Evolutionary conservation across 2,888 invertebrate species (phyloP), one percentile per base, ranked within the genome.

Genomic region (Pterobdella sp.): DNA sequence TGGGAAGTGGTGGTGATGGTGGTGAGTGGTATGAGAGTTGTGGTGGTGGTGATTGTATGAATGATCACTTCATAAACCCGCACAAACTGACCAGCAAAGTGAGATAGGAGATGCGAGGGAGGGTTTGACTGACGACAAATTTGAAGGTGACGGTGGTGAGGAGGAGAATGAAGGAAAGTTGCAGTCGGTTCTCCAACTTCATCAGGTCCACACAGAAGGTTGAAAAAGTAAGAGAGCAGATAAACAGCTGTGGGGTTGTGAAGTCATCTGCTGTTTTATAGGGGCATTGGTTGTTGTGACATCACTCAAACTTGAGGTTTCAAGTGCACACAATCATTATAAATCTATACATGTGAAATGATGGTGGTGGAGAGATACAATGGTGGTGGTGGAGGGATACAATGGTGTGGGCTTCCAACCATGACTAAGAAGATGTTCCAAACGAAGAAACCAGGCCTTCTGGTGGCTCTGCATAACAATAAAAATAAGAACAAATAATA

Each of bases 121-220:
- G 73, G n/a, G 77, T 78, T 74, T 79, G 78, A 68, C 77, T 78
- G 74, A 79, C 78, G 73, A 79, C 79, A 73, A 79, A 79, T 73
- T 79, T 79, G 75, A 79, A 79, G 52, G 79, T 79, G 74, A 79
- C 77, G 49, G 78, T 77, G 49, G 79, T 79, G 49, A 79, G 75
- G 22, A 79, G 74, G 14, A 79, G 76, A 49, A 78, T 78, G 76
- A 79, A 79, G 67, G 79, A 78, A 7, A 79, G 75, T 75, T 79
- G 79, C 36, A 79, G 78, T 29, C 79, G 74, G 75, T 78, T 79
- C 73, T 79, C 78, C 3, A 78, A 77, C 42, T 76, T 74, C 67
- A 65, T 74, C 18, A 76, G 72, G 32, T 77, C 76, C 35, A 79
- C 79, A 34, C 78, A 76, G 73, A 77, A 79, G 49, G 79, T 79